Conservation (phyloP, 2,888 invertebrate genomes). For the Dynastes tityus region DNA sequence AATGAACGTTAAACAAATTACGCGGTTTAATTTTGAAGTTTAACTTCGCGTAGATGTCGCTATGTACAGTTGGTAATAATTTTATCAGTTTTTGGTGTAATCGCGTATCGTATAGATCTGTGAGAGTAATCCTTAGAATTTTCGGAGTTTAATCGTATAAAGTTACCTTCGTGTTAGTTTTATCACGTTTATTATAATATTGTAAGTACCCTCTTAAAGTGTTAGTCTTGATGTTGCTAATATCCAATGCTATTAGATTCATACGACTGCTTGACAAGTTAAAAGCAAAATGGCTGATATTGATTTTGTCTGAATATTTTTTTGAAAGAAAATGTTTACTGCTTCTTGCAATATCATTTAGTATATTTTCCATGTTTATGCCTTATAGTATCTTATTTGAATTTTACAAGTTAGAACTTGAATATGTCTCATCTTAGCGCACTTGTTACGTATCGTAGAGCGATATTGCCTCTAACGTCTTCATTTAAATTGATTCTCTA, state of each 20-base stretch:
- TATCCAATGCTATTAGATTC: slow-evolving; percentile 33
- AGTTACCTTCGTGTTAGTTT: slow-evolving; percentile 43
- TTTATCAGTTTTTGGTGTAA: slow-evolving; percentile 52
- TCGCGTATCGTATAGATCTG: slow-evolving; percentile 47
- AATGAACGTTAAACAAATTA: neutral
- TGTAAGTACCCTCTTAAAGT: slow-evolving; percentile 54
- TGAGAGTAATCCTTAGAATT: slow-evolving; percentile 45
- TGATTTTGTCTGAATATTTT: slow-evolving; percentile 63
- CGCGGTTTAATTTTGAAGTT: slow-evolving; percentile 3
- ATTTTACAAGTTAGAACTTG: neutral
- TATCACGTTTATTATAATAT: slow-evolving; percentile 46
- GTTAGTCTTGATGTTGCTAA: neutral
- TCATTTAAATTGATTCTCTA: slow-evolving; percentile 42
- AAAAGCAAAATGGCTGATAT: slow-evolving; percentile 68
- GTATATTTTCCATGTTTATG: neutral
- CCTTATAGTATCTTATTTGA: neutral
- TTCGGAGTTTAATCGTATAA: slow-evolving; percentile 44
- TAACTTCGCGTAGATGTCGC: slow-evolving; percentile 23
- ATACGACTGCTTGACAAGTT: slow-evolving; percentile 55
- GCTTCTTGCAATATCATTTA: neutral
- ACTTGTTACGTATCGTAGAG: slow-evolving; percentile 9
- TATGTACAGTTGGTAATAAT: slow-evolving; percentile 43
- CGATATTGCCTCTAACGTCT: slow-evolving; percentile 28
- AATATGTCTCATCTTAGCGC: neutral
- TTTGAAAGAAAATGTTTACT: slow-evolving; percentile 42